These are phyloP conservation scores for Columba livia DNA, from an alignment of 2,113 vertebrate species.

Conservation along the genomic window DNA sequence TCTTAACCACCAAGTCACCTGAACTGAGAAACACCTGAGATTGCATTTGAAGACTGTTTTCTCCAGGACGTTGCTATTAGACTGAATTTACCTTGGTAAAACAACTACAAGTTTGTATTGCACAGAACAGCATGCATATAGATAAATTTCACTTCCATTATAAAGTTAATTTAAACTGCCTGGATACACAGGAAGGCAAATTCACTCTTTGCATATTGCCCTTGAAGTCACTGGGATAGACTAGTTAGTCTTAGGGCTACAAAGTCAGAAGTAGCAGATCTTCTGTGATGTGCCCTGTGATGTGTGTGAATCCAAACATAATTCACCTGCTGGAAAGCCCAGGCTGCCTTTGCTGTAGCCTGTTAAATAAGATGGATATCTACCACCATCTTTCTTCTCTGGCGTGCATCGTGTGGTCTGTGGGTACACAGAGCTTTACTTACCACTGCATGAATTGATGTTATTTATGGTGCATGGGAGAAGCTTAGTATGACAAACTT, in stretches of 20 bases:
- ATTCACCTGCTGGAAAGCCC: background rate
- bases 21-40: background rate
- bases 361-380: background rate
- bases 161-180: background rate
- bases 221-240: background rate
- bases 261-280: background rate
- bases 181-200: background rate
- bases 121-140: background rate
- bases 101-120: background rate
- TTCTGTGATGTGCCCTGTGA: background rate
- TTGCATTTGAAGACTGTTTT: background rate
- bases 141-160: background rate
- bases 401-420: background rate
- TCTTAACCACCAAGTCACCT: background rate
- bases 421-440: background rate
- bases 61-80: background rate
- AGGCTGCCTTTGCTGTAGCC: background rate
- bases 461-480: background rate
- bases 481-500: background rate
- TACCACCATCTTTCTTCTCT: background rate
- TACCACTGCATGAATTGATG: background rate
- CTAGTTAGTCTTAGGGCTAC: background rate
- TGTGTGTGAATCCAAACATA: background rate
- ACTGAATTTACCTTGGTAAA: background rate
- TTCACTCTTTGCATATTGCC: background rate